Conservation (phyloP, 2,888 invertebrate genomes). For the Tachina grossa region DNA sequence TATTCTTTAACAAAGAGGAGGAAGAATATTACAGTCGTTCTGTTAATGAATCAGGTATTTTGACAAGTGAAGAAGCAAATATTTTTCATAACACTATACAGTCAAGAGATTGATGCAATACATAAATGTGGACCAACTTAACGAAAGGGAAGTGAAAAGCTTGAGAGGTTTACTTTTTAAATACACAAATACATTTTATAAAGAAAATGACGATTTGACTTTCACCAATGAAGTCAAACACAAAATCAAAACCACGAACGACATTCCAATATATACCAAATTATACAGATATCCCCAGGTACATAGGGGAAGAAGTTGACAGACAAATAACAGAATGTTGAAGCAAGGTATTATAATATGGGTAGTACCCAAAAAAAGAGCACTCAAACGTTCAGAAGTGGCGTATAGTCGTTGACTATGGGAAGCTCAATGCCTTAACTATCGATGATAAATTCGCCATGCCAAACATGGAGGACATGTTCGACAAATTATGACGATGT, state of each 20-base stretch:
- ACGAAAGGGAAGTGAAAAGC: constrained; percentile 34
- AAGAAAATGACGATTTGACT: constrained; percentile 31
- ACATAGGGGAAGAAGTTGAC: not conserved
- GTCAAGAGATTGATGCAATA: constrained; percentile 5
- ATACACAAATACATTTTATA: constrained; percentile 42
- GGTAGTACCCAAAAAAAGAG: too few relatives aligned
- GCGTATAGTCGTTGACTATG: too few relatives aligned
- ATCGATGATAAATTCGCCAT: too few relatives aligned
- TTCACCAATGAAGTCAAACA: not conserved
- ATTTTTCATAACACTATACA: constrained; percentile 3
- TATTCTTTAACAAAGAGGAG: constrained; percentile 17
- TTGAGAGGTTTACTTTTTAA: constrained; percentile 33
- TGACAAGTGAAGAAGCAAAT: constrained; percentile 8
- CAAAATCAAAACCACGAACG: constrained; percentile 3
- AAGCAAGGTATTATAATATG: too few relatives aligned
- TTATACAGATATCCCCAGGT: constrained; percentile 21
- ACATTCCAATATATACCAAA: constrained; percentile 14
- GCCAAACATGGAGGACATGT: too few relatives aligned
- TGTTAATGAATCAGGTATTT: constrained; percentile 40
- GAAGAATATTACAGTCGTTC: constrained; percentile 14
- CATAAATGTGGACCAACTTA: constrained; percentile 27
- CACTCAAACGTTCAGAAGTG: too few relatives aligned
- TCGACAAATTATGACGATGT: too few relatives aligned
- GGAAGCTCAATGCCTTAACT: too few relatives aligned
- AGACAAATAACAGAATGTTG: too few relatives aligned